Evolutionary conservation across 2,113 vertebrate genomes (phyloP).

Genomic region (Cyprinodon variegatus): DNA sequence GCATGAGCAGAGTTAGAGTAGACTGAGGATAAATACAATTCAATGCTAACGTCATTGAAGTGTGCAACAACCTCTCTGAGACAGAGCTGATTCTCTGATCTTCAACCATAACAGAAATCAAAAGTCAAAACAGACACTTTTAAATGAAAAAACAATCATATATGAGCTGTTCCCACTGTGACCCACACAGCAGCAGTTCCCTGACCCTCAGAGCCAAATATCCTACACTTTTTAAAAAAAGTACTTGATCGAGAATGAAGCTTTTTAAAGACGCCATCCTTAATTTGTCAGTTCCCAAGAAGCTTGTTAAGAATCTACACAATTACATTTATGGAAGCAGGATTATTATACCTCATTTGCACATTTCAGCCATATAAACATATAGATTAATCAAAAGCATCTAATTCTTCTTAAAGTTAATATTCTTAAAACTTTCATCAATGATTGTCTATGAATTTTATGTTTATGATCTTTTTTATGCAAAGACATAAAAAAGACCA

Average conservation of each 20-base stretch:
- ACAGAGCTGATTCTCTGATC: slow-evolving; percentile 57
- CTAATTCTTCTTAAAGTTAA: not conserved
- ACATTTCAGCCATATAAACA: not conserved
- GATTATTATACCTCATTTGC: not conserved
- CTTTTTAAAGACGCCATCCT: not conserved
- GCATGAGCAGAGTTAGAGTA: slow-evolving; percentile 31
- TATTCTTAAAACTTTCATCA: not conserved
- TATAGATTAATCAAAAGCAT: not conserved
- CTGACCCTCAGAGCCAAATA: not conserved
- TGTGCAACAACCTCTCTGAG: slow-evolving; percentile 27
- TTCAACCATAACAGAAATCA: slow-evolving; percentile 46
- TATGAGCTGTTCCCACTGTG: not conserved
- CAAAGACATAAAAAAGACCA: no score
- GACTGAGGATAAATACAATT: slow-evolving; percentile 56
- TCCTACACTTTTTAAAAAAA: not conserved
- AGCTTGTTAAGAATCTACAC: not conserved
- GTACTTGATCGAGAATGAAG: not conserved
- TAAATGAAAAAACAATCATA: not conserved
- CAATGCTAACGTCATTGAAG: slow-evolving; percentile 30
- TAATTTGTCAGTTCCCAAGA: not conserved
- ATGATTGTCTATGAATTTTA: not conserved
- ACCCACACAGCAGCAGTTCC: not conserved
- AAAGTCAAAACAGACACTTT: not conserved
- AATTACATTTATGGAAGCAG: not conserved
- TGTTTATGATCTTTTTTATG: no score